Conservation (phyloP, 2,888 invertebrate species). For the Amphipoea oculea region DNA sequence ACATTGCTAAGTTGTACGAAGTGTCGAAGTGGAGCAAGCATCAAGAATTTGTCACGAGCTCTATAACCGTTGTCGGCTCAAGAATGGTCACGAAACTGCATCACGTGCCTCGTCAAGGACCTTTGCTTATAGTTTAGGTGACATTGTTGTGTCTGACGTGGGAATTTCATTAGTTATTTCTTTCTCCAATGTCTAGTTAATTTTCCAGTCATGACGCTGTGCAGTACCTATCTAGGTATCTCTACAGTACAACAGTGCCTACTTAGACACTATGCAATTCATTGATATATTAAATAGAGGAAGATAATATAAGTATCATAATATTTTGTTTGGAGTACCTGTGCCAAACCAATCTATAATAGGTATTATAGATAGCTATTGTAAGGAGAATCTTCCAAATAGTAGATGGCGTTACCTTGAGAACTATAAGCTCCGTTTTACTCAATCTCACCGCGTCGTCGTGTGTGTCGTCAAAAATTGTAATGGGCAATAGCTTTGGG, state of each 20-base stretch:
- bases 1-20: constrained; percentile 49
- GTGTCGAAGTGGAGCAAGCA: constrained; percentile 61
- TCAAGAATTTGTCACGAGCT: constrained; percentile 78
- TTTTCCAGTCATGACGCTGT: neutral
- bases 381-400: neutral
- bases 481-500: neutral
- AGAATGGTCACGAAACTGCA: constrained; percentile 77
- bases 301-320: too few relatives aligned
- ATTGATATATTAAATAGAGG: too few relatives aligned
- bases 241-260: neutral
- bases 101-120: constrained; percentile 69
- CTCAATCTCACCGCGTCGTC: neutral
- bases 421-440: neutral
- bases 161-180: constrained; percentile 17
- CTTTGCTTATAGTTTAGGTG: constrained; percentile 23
- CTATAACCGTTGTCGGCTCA: constrained; percentile 54
- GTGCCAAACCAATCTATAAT: neutral
- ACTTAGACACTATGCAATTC: neutral
- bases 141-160: constrained; percentile 32
- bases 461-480: neutral
- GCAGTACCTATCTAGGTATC: neutral
- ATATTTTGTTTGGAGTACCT: neutral
- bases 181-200: neutral
- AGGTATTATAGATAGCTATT: neutral
- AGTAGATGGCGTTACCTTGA: neutral